A percentile compares a stretch with the other conserved stretches of the same genome.
Conservation (phyloP, 2,113 vertebrate species). For the Epinephelus moara region DNA sequence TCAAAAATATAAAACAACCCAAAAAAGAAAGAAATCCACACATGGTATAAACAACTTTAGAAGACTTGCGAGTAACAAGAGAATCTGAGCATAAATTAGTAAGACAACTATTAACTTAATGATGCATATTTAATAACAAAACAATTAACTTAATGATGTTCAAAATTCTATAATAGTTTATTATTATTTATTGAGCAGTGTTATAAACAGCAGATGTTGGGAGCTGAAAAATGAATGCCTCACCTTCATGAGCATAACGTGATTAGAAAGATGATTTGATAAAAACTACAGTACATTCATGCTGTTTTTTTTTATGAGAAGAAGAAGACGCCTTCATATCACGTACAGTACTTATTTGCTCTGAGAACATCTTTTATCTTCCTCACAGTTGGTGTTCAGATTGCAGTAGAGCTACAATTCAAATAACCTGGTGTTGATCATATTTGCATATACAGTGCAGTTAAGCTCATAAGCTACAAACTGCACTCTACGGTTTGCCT, state of each 20-base stretch:
- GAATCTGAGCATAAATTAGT: conserved; percentile 13
- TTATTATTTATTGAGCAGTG: conserved; percentile 15
- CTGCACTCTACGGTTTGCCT: conserved; percentile 34
- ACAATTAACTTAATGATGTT: conserved; percentile 43
- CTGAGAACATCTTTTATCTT: conserved; percentile 14
- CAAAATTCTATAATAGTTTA: conserved; percentile 7
- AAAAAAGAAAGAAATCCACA: not conserved
- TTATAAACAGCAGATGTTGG: conserved; percentile 28
- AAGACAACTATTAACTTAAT: conserved; percentile 40
- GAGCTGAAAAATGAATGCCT: conserved; percentile 7
- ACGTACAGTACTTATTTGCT: not conserved
- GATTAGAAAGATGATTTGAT: conserved; percentile 1
- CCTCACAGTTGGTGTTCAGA: conserved; percentile 43
- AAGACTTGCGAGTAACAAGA: conserved; percentile 1
- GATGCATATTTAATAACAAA: conserved; percentile 36
- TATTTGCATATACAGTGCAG: conserved; percentile 47
- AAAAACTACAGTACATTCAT: not conserved
- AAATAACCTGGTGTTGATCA: conserved; percentile 39
- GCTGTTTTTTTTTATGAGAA: conserved; percentile 9
- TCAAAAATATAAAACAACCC: not conserved
- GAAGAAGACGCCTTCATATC: not conserved
- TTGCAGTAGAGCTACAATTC: conserved; percentile 31
- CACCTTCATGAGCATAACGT: conserved; percentile 22
- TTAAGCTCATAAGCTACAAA: conserved; percentile 34
- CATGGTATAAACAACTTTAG: not conserved